Percentiles rank a stretch among this genome's conserved stretches.
phyloP scores from a whole-genome alignment of 2,888 invertebrate genomes.

The Ramazzottius varieornatus region DNA sequence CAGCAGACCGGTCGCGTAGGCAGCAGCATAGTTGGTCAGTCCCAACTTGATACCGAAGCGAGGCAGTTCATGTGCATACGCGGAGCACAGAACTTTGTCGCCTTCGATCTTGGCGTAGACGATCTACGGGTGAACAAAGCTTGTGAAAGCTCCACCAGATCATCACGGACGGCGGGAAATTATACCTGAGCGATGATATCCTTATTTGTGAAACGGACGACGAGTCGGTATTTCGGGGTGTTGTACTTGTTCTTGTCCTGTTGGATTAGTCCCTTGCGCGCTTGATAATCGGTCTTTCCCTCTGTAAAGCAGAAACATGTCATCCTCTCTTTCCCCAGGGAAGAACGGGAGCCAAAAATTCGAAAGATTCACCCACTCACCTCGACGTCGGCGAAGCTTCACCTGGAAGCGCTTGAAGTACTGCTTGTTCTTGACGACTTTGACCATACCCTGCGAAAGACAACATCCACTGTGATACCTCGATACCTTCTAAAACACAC shows the following conservation, averaged over 20 bases:
- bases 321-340: no score
- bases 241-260: slow-evolving; percentile 99
- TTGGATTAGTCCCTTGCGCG: slow-evolving; percentile 75
- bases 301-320: slow-evolving; percentile 32
- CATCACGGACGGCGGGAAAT: neutral
- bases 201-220: slow-evolving; percentile 89
- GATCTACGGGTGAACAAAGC: slow-evolving; percentile 30
- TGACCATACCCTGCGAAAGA: no score
- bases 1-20: slow-evolving; percentile 88
- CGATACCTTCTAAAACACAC: no score
- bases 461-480: no score
- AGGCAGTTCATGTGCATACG: slow-evolving; percentile 89
- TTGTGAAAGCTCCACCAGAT: neutral
- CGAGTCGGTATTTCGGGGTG: slow-evolving; percentile 92
- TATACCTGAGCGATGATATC: slow-evolving; percentile 80
- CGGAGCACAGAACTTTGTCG: slow-evolving; percentile 82
- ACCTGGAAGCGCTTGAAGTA: slow-evolving; percentile 94
- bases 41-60: slow-evolving; percentile 88
- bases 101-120: slow-evolving; percentile 95
- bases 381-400: slow-evolving; percentile 28
- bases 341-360: no score
- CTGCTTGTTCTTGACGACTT: slow-evolving; percentile 97
- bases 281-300: slow-evolving; percentile 97
- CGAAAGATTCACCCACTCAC: no score
- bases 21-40: slow-evolving; percentile 93